phyloP scores from a whole-genome alignment of 2,113 vertebrate genomes.

The Notarius lentiginosus region DNA sequence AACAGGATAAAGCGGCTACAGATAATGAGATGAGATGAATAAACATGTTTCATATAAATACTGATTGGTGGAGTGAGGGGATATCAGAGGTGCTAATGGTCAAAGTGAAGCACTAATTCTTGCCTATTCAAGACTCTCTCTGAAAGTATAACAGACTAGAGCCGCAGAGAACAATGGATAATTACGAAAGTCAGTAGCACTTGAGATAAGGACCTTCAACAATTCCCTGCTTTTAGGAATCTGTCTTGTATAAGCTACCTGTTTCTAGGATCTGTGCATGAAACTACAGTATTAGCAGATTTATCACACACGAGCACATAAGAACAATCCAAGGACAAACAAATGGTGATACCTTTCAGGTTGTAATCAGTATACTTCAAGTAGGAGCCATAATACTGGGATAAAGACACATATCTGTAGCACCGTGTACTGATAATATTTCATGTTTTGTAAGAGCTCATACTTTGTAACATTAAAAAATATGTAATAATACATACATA shows the following conservation, averaged over 20 bases:
- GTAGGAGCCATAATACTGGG: slow-evolving; percentile 38
- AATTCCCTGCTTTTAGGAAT: slow-evolving; percentile 22
- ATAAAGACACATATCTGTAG: slow-evolving; percentile 22
- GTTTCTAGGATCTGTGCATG: slow-evolving; percentile 17
- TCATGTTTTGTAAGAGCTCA: slow-evolving; percentile 2
- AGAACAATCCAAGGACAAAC: slow-evolving; percentile 17
- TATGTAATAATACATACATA: slow-evolving; percentile 44
- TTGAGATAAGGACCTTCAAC: slow-evolving; percentile 36
- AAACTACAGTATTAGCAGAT: slow-evolving; percentile 11
- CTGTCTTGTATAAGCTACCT: neutral
- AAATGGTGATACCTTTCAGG: neutral
- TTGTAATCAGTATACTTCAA: neutral
- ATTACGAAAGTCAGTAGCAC: slow-evolving; percentile 45
- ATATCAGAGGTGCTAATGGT: slow-evolving; percentile 42
- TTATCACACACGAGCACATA: slow-evolving; percentile 28
- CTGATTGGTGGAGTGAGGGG: neutral
- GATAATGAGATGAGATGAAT: no score
- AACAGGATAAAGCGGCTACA: no score
- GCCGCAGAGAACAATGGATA: slow-evolving; percentile 39
- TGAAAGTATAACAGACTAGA: slow-evolving; percentile 28
- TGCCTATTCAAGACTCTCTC: slow-evolving; percentile 19
- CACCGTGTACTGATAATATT: slow-evolving; percentile 23
- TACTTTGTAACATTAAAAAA: neutral
- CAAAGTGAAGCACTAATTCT: slow-evolving; percentile 46
- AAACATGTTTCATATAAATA: neutral